Conservation (phyloP, 1,140 invertebrate species). For the Agrypnia vestita region DNA sequence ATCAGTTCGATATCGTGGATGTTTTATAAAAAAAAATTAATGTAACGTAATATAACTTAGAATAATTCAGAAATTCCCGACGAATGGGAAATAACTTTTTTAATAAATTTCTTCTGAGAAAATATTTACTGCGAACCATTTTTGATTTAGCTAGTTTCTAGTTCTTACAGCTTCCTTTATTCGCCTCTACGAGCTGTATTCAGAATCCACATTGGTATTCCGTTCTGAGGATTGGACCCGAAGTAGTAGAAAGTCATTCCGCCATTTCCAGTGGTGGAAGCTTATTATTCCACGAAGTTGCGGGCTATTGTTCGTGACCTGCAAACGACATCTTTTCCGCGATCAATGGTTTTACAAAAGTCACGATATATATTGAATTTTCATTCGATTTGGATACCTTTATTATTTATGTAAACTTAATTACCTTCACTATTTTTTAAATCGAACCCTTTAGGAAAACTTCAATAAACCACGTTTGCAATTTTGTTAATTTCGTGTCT, state of each 20-base stretch:
- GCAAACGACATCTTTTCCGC: slow-evolving; percentile 39
- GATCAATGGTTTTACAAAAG: neutral
- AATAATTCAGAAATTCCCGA: no score
- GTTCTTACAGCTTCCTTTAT: neutral
- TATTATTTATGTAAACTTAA: no score
- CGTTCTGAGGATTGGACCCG: slow-evolving; percentile 34
- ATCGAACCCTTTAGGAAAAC: neutral
- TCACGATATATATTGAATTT: slow-evolving; percentile 15
- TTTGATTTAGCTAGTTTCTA: neutral
- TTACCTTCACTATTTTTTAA: neutral
- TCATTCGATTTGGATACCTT: neutral
- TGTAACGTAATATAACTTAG: no score
- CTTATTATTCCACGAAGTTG: neutral
- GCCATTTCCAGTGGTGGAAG: neutral
- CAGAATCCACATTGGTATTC: slow-evolving; percentile 3
- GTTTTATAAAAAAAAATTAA: no score
- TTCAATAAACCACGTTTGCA: no score
- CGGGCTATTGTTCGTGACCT: slow-evolving; percentile 30
- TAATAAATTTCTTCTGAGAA: neutral
- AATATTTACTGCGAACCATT: neutral
- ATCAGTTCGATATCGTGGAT: no score
- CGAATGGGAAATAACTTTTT: neutral
- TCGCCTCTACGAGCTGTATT: no score
- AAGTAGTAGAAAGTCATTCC: slow-evolving; percentile 35
- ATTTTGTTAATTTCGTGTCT: no score